These are phyloP conservation scores for Amblyopsis hoosieri DNA, from an alignment of 2,797 vertebrate genomes.

Conservation along the genomic window DNA sequence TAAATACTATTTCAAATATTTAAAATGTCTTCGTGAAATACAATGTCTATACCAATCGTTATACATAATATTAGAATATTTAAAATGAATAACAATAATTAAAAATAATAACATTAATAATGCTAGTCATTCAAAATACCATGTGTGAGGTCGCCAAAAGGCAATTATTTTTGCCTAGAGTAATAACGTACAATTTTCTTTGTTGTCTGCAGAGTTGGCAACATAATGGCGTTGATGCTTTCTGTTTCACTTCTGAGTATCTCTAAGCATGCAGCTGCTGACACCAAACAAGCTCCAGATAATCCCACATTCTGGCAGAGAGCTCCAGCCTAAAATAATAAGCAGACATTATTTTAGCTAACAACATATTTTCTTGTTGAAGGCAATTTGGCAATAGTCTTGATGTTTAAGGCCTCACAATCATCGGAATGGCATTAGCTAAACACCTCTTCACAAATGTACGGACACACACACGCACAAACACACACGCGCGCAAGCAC, in stretches of 20 bases:
- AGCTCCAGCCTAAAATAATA: conserved; percentile 70
- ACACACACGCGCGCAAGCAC: not conserved
- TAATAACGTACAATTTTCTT: conserved; percentile 59
- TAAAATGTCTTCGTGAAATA: too few relatives aligned
- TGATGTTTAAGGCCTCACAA: conserved; percentile 75
- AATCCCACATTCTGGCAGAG: conserved; percentile 66
- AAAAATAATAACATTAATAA: not conserved
- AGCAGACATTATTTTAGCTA: conserved; percentile 71
- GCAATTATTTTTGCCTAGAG: conserved; percentile 51
- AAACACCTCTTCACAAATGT: conserved; percentile 50
- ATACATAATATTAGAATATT: not conserved
- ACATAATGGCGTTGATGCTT: conserved; percentile 56
- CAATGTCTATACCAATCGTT: too few relatives aligned
- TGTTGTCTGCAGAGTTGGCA: conserved; percentile 62
- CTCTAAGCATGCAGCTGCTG: conserved; percentile 68
- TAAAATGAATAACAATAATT: not conserved
- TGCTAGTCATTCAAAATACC: not conserved
- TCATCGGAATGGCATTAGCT: conserved; percentile 65
- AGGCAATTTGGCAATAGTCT: conserved; percentile 76
- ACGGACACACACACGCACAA: conserved; percentile 20
- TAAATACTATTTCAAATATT: too few relatives aligned
- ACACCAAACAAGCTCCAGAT: conserved; percentile 62
- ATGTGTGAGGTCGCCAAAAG: conserved; percentile 29
- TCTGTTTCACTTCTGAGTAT: conserved; percentile 64
- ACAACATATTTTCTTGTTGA: conserved; percentile 76